phyloP scores from a whole-genome alignment of 2,113 vertebrate species.

The Platanista minor region DNA sequence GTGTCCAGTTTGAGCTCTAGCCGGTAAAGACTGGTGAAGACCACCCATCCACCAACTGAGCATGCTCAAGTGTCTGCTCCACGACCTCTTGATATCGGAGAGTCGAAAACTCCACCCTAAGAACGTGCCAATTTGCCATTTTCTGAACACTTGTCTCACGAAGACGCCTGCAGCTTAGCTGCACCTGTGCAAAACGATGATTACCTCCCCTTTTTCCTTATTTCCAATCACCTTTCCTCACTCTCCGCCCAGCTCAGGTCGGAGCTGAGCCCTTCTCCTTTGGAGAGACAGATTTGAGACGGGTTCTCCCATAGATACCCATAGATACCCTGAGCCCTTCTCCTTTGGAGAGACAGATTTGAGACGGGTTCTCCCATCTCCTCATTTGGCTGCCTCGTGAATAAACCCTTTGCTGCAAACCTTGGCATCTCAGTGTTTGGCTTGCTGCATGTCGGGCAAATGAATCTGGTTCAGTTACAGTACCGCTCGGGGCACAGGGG shows the following conservation, averaged over 20 bases:
- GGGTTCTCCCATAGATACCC: neutral
- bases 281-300: neutral
- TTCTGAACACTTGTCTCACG: neutral
- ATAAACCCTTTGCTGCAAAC: neutral
- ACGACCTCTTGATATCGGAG: neutral
- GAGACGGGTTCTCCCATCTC: neutral
- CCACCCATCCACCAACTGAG: neutral
- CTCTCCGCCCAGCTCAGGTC: neutral
- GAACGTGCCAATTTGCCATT: neutral
- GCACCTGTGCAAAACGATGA: neutral
- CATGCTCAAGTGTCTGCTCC: neutral
- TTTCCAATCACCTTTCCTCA: neutral
- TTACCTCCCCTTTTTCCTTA: neutral
- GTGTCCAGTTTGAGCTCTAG: neutral
- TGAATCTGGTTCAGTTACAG: neutral
- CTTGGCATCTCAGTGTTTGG: neutral
- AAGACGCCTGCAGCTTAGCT: neutral
- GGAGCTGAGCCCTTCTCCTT: neutral
- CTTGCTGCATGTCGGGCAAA: neutral
- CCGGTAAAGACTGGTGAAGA: neutral
- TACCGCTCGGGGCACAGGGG: neutral
- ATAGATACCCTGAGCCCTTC: neutral
- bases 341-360: neutral
- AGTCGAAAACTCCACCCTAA: neutral
- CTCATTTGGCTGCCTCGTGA: neutral